phyloP scores from a whole-genome alignment of 2,888 invertebrate species.

The Parochlus steinenii region DNA sequence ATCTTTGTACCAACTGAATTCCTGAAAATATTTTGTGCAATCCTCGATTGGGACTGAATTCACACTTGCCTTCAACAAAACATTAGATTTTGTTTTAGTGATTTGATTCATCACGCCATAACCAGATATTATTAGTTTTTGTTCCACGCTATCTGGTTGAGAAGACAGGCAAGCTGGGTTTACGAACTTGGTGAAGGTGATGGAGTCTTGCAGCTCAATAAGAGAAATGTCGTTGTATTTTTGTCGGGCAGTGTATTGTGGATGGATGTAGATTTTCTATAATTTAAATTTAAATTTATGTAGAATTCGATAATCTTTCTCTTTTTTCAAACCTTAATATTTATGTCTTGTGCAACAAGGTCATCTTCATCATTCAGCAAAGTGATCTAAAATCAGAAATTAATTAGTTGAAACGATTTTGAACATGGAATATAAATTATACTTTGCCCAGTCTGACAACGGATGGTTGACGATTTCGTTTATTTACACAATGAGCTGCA shows the following conservation, averaged over 20 bases:
- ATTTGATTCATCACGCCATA: too few relatives aligned
- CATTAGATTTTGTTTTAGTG: too few relatives aligned
- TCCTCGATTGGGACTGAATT: slow-evolving; percentile 8
- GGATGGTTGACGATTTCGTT: slow-evolving; percentile 6
- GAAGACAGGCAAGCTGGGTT: slow-evolving; percentile 19
- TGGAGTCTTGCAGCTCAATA: slow-evolving; percentile 14
- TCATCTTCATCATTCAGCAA: slow-evolving; percentile 9
- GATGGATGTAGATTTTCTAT: slow-evolving; percentile 15
- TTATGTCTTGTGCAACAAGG: neutral
- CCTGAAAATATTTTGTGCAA: too few relatives aligned
- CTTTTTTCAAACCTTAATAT: neutral
- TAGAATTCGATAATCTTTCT: neutral
- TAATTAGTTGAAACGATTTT: neutral
- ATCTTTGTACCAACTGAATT: too few relatives aligned
- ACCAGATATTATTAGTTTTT: too few relatives aligned
- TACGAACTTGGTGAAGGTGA: slow-evolving; percentile 13
- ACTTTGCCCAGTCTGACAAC: slow-evolving; percentile 14
- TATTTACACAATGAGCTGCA: slow-evolving; percentile 15
- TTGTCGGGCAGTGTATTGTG: slow-evolving; percentile 10
- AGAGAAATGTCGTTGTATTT: slow-evolving; percentile 19
- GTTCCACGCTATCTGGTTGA: too few relatives aligned
- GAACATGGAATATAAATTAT: slow-evolving; percentile 5
- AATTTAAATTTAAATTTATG: neutral
- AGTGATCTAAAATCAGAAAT: slow-evolving; percentile 1
- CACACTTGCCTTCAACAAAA: too few relatives aligned